Evolutionary conservation across 2,113 vertebrate species (phyloP).

Genomic region (Sander lucioperca): DNA sequence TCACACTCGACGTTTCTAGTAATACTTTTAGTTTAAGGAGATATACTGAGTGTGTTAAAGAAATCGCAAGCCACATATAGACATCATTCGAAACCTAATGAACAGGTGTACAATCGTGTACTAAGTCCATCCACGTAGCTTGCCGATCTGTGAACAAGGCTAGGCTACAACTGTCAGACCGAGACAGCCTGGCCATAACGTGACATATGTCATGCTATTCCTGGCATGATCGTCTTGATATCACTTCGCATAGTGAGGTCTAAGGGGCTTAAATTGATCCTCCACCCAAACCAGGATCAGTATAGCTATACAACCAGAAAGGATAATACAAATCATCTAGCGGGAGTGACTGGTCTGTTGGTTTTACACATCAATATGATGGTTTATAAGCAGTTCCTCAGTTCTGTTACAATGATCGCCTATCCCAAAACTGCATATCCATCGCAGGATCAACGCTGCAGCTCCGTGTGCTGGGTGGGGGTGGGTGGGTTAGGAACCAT

Average conservation of each 20-base stretch:
- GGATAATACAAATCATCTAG: neutral
- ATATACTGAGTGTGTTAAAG: neutral
- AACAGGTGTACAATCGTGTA: slow-evolving; percentile 47
- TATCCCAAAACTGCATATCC: neutral
- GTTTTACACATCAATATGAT: neutral
- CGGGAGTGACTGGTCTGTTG: neutral
- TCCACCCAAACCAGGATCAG: neutral
- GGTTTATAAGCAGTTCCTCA: neutral
- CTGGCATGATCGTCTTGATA: slow-evolving; percentile 15
- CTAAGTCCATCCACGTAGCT: slow-evolving; percentile 7
- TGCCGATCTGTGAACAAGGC: slow-evolving; percentile 35
- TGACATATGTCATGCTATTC: slow-evolving; percentile 21
- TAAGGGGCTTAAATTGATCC: neutral
- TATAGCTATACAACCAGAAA: neutral
- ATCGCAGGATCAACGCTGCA: neutral
- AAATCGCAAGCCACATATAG: slow-evolving; percentile 7
- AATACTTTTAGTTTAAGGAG: slow-evolving; percentile 6
- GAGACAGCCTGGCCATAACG: slow-evolving; percentile 21
- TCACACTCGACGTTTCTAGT: neutral
- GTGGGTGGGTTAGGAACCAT: slow-evolving; percentile 31
- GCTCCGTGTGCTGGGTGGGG: neutral
- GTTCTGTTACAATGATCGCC: neutral
- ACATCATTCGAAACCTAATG: neutral
- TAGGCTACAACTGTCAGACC: neutral
- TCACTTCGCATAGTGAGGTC: slow-evolving; percentile 2